Evolutionary conservation across 2,888 invertebrate genomes (phyloP), one percentile per base, ranked within the genome.

Genomic region (Euspilapteryx auroguttella): DNA sequence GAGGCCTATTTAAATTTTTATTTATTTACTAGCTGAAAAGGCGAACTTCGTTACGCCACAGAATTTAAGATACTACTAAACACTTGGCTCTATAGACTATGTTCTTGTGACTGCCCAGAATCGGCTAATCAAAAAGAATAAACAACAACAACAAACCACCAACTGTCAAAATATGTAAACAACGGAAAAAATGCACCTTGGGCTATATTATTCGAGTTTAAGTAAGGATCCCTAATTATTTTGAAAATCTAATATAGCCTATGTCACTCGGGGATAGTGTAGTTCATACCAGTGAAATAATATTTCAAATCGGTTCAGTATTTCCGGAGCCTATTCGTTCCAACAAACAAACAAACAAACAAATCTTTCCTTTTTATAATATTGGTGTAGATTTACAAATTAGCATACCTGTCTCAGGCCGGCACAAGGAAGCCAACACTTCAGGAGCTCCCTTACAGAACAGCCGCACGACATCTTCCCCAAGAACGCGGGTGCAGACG

Each of bases 361-460:
- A 17, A 17, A 17, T 8, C 8, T 8, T 17, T 17, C 17, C 5
- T 5, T 8, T 17, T 17, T 17, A 17, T 17, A 17, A 17, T 17
- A 17, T 17, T 17, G 8, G 8, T 17, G 8, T 17, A 17, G 17
- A 17, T 4, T 15, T 15, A 17, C 3, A 8, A 1, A 3, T 9
- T 6, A 24, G 43, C 52, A 42, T 40, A 83, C 83, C 77, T 6
- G 87, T 83, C n/a, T 86, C 81, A 0, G 84, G 80, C 14, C 58
- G 62, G 28, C 91, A 93, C 7, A 96, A 78, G 3, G 87, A 86
- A 12, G 83, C 66, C 15, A 97, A 79, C 87, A 89, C 94, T 62
- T 97, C 96, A 0, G 97, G 96, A 2, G 95, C 91, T 0, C 95
- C 96, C 59, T 97, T 96, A 47, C 89, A 89, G 55, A 86, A 96